phyloP scores from a whole-genome alignment of 2,797 vertebrate genomes.

The Percopsis omiscomaycus region DNA sequence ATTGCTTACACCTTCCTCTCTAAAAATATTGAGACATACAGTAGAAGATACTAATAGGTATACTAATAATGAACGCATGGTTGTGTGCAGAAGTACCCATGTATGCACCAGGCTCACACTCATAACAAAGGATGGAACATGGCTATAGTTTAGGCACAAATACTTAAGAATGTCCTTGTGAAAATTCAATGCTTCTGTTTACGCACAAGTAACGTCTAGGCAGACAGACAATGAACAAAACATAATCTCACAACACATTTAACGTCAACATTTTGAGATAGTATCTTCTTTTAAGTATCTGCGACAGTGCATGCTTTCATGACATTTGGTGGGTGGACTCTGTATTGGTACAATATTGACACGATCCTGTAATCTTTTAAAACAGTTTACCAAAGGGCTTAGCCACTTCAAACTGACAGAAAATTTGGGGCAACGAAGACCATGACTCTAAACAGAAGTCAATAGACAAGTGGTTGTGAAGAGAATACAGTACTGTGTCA shows the following conservation, averaged over 20 bases:
- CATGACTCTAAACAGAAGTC: constrained; percentile 29
- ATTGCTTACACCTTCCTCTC: constrained; percentile 63
- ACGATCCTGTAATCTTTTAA: constrained; percentile 57
- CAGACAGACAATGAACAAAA: constrained; percentile 81
- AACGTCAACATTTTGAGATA: constrained; percentile 81
- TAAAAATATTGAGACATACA: constrained; percentile 72
- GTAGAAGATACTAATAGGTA: constrained; percentile 64
- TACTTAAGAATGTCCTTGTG: constrained; percentile 81
- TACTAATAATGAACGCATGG: constrained; percentile 79
- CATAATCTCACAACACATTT: constrained; percentile 86
- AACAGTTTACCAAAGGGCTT: constrained; percentile 58
- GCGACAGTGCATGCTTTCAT: constrained; percentile 88
- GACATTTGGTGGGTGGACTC: constrained; percentile 67
- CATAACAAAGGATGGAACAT: constrained; percentile 76
- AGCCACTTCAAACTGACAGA: constrained; percentile 62
- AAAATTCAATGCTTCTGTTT: constrained; percentile 77
- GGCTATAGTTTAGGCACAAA: constrained; percentile 92
- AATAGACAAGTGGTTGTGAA: constrained; percentile 13
- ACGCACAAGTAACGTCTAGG: constrained; percentile 79
- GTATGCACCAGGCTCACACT: constrained; percentile 63
- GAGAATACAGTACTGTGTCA: constrained; percentile 9
- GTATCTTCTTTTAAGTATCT: constrained; percentile 78
- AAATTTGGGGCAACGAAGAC: constrained; percentile 27
- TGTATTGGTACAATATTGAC: constrained; percentile 74
- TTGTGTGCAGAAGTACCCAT: constrained; percentile 77